A percentile compares a stretch with the other conserved stretches of the same genome.
These are phyloP conservation scores for Erebia aethiops DNA, from an alignment of 2,888 invertebrate species.

Conservation along the genomic window DNA sequence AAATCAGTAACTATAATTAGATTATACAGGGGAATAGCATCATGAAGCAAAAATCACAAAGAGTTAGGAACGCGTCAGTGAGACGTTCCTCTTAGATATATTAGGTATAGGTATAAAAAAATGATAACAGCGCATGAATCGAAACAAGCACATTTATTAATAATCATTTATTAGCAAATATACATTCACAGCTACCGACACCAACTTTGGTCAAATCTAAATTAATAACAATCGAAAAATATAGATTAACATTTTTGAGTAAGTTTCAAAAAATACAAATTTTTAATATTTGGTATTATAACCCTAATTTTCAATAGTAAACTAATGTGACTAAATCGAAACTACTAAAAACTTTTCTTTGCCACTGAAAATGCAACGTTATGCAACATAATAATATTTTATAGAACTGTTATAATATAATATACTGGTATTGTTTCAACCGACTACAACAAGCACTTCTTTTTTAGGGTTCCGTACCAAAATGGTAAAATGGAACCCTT, in stretches of 20 bases:
- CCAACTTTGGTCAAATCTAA: conserved; percentile 55
- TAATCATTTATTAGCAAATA: conserved; percentile 61
- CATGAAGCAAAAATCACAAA: too few relatives aligned
- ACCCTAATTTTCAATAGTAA: neutral
- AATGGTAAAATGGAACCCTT: too few relatives aligned
- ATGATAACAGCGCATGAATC: conserved; percentile 47
- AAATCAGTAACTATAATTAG: too few relatives aligned
- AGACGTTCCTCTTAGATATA: neutral
- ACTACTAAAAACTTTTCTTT: neutral
- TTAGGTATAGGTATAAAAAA: conserved; percentile 7
- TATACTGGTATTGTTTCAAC: too few relatives aligned
- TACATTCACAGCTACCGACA: conserved; percentile 56
- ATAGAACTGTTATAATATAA: too few relatives aligned
- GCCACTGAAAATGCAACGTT: too few relatives aligned
- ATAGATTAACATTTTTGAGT: conserved; percentile 19
- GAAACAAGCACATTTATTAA: conserved; percentile 70
- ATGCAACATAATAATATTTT: too few relatives aligned
- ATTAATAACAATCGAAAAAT: conserved; percentile 30
- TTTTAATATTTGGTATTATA: conserved; percentile 11
- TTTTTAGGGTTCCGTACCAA: too few relatives aligned
- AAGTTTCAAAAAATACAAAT: conserved; percentile 15
- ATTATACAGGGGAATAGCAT: too few relatives aligned
- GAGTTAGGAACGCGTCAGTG: too few relatives aligned
- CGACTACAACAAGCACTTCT: too few relatives aligned
- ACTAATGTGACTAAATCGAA: neutral